Evolutionary conservation across 1,140 invertebrate genomes (phyloP).

Genomic region (Drosophila truncata): DNA sequence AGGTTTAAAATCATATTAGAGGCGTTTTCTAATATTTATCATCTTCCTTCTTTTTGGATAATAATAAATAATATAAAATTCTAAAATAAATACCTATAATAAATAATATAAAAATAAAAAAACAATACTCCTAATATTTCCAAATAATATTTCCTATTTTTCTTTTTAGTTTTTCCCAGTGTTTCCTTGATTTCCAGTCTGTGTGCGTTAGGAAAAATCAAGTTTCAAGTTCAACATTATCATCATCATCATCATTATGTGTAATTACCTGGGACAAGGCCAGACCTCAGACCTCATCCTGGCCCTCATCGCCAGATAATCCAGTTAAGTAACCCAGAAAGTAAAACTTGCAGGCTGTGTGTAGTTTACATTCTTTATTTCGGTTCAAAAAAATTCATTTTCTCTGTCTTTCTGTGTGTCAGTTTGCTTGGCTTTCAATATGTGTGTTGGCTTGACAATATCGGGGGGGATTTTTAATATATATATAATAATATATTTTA

Average conservation of each 20-base stretch:
- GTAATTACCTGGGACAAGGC: conserved; percentile 22
- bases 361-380: conserved; percentile 82
- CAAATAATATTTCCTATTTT: neutral
- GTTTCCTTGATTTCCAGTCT: neutral
- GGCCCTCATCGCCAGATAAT: neutral
- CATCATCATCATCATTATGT: conserved; percentile 41
- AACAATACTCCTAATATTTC: neutral
- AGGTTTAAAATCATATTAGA: no score
- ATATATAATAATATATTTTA: conserved; percentile 20
- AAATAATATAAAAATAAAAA: neutral
- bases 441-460: conserved; percentile 22
- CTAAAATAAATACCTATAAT: neutral
- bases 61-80: neutral
- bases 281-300: neutral
- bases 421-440: conserved; percentile 38
- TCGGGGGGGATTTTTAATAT: conserved; percentile 22
- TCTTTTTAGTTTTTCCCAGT: neutral
- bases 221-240: conserved; percentile 59
- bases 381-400: conserved; percentile 75
- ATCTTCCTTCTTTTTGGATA: no score
- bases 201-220: conserved; percentile 24
- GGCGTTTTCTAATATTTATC: no score
- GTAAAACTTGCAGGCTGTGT: conserved; percentile 23
- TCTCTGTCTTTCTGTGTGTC: conserved; percentile 37
- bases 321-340: conserved; percentile 2